phyloP scores from a whole-genome alignment of 1,140 invertebrate species.

The Melitaea cinxia region DNA sequence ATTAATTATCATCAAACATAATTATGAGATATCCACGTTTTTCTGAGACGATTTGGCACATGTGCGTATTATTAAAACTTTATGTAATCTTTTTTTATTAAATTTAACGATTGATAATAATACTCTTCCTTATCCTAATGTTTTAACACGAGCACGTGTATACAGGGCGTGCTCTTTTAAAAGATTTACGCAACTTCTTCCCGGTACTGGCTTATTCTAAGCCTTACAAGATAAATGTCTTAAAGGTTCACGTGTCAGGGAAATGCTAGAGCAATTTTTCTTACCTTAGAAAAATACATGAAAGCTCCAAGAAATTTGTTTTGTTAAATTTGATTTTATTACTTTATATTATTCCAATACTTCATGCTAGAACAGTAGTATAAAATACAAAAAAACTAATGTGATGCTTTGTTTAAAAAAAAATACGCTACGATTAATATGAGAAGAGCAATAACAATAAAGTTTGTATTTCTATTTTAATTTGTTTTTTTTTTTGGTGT shows the following conservation, averaged over 20 bases:
- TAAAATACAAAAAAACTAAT: too few species aligned
- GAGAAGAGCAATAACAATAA: too few species aligned
- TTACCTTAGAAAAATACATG: background rate
- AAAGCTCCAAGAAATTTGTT: background rate
- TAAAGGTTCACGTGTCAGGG: slow-evolving; percentile 19
- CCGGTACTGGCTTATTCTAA: background rate
- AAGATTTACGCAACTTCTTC: background rate
- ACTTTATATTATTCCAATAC: too few species aligned
- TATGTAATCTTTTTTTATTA: background rate
- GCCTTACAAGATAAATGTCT: slow-evolving; percentile 15
- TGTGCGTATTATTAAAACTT: background rate
- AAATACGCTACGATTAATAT: too few species aligned
- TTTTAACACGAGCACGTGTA: background rate
- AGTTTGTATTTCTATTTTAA: too few species aligned
- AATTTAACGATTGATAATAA: background rate
- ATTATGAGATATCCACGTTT: background rate
- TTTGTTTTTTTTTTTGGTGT: too few species aligned
- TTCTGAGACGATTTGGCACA: slow-evolving; percentile 2
- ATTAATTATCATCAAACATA: too few species aligned
- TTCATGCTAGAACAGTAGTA: too few species aligned
- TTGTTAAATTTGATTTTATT: too few species aligned
- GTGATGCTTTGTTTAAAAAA: too few species aligned
- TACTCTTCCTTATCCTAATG: background rate
- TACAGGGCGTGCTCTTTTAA: background rate
- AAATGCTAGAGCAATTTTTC: slow-evolving; percentile 2